A percentile compares a stretch with the other conserved stretches of the same genome.
These are phyloP conservation scores for Drosophila cognata DNA, from an alignment of 2,888 invertebrate genomes.

Conservation along the genomic window DNA sequence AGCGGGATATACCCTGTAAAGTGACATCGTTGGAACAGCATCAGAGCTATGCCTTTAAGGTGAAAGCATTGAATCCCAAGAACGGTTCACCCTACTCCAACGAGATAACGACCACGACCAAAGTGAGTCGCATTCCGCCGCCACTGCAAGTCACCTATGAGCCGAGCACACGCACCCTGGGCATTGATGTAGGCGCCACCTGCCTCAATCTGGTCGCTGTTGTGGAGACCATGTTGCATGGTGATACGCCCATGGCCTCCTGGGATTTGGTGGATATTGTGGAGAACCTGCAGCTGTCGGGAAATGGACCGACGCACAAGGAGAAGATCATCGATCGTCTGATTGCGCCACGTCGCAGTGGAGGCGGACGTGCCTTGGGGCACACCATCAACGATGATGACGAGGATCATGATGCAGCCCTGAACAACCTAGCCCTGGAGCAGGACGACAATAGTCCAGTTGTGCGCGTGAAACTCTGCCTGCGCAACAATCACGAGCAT, in stretches of 20 bases:
- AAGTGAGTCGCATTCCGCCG: constrained; percentile 92
- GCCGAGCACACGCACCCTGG: constrained; percentile 90
- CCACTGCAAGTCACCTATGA: constrained; percentile 94
- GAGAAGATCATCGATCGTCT: constrained; percentile 89
- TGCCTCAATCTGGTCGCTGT: constrained; percentile 91
- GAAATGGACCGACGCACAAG: constrained; percentile 89
- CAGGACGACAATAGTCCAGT: constrained; percentile 87
- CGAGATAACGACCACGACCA: constrained; percentile 92
- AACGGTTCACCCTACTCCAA: constrained; percentile 95
- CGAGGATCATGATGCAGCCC: constrained; percentile 84
- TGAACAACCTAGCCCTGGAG: constrained; percentile 87
- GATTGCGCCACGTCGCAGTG: constrained; percentile 85
- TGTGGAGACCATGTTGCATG: constrained; percentile 89
- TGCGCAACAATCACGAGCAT: constrained; percentile 91
- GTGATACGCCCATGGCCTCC: constrained; percentile 86
- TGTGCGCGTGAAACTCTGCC: constrained; percentile 92
- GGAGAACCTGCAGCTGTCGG: constrained; percentile 89
- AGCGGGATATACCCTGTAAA: constrained; percentile 94
- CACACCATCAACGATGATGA: constrained; percentile 72
- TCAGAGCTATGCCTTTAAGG: constrained; percentile 94
- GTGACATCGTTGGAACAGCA: constrained; percentile 94
- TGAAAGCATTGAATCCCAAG: constrained; percentile 94
- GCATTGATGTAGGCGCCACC: constrained; percentile 92
- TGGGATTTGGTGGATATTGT: constrained; percentile 92
- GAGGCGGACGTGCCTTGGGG: constrained; percentile 86